A percentile compares a stretch with the other conserved stretches of the same genome.
Conservation (phyloP, 2,888 invertebrate genomes). For the Eupithecia tripunctaria region DNA sequence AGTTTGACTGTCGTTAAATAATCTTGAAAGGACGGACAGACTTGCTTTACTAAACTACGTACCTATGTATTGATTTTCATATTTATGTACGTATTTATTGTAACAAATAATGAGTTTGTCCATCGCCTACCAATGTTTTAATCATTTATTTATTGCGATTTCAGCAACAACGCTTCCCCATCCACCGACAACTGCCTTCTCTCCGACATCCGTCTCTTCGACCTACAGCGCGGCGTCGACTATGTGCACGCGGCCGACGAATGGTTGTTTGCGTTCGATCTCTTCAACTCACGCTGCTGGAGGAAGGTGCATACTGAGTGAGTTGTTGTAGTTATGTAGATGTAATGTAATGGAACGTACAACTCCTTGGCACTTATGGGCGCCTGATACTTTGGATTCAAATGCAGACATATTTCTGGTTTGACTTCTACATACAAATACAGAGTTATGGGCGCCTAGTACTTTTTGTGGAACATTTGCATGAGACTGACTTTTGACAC, state of each 20-base stretch:
- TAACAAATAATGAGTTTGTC: too few relatives aligned
- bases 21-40: too few relatives aligned
- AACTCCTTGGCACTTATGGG: not conserved
- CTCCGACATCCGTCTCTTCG: conserved; percentile 91
- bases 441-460: not conserved
- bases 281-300: conserved; percentile 89
- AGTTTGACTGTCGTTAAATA: too few relatives aligned
- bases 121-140: not conserved
- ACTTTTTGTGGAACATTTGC: not conserved
- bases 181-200: conserved; percentile 88
- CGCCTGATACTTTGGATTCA: not conserved
- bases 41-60: too few relatives aligned
- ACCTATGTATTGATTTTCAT: too few relatives aligned
- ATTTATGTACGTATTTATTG: too few relatives aligned
- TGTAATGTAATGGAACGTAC: too few relatives aligned
- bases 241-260: conserved; percentile 88
- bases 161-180: conserved; percentile 64
- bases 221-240: conserved; percentile 89
- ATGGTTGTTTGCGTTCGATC: conserved; percentile 90
- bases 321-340: conserved; percentile 53
- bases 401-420: not conserved
- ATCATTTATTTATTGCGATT: conserved; percentile 24
- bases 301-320: conserved; percentile 70
- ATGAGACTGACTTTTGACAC: too few relatives aligned
- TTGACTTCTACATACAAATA: not conserved